A percentile compares a stretch with the other conserved stretches of the same genome.
Conservation (phyloP, 2,888 invertebrate genomes). For the Himalopsyche kuldschensis region DNA sequence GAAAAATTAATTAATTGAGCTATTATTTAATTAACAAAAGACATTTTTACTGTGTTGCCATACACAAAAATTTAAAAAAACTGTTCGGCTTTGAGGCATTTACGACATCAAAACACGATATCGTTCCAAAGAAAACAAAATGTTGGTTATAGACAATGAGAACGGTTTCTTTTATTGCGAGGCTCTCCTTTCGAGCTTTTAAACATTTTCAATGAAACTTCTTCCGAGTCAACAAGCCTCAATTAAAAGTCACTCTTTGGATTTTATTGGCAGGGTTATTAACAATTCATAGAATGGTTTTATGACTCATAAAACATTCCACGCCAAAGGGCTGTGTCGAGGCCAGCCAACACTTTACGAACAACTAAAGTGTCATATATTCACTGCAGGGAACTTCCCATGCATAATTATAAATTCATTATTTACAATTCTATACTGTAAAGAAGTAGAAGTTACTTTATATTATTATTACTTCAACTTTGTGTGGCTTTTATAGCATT, state of each 20-base stretch:
- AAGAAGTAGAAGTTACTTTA: no score
- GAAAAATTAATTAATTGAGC: neutral
- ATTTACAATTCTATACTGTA: neutral
- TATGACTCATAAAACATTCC: slow-evolving; percentile 22
- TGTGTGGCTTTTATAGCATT: no score
- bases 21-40: neutral
- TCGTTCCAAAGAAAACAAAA: neutral
- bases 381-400: neutral
- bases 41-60: neutral
- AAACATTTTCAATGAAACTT: neutral
- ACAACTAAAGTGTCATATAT: slow-evolving; percentile 8
- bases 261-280: slow-evolving; percentile 31
- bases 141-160: neutral
- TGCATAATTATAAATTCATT: slow-evolving; percentile 16
- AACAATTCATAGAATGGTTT: slow-evolving; percentile 24
- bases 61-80: neutral
- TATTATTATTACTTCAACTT: no score
- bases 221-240: slow-evolving; percentile 11
- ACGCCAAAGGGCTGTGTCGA: slow-evolving; percentile 10
- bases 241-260: slow-evolving; percentile 24
- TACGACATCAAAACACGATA: neutral
- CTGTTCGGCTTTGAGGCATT: neutral
- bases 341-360: slow-evolving; percentile 11
- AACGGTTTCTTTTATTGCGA: neutral
- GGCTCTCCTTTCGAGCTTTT: neutral